Evolutionary conservation across 2,113 vertebrate genomes (phyloP).

Genomic region (Entelurus aequoreus): DNA sequence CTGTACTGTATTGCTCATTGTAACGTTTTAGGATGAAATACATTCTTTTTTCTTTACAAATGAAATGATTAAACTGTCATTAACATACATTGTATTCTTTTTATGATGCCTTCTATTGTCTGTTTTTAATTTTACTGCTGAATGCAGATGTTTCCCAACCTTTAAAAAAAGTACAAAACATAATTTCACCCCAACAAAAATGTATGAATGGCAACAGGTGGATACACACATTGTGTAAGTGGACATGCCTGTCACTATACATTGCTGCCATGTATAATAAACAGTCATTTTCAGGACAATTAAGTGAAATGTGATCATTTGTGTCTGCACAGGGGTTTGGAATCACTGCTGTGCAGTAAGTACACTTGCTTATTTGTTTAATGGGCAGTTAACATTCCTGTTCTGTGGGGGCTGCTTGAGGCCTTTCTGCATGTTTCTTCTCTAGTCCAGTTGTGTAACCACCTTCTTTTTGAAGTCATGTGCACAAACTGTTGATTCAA

Average conservation of each 20-base stretch:
- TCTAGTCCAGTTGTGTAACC: constrained; percentile 37
- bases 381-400: constrained; percentile 50
- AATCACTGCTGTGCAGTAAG: constrained; percentile 5
- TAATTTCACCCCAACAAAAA: too few species aligned
- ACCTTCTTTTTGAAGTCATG: constrained; percentile 3
- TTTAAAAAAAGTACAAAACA: too few species aligned
- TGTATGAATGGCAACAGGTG: too few species aligned
- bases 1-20: background rate
- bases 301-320: too few species aligned
- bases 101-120: constrained; percentile 18
- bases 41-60: background rate
- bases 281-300: too few species aligned
- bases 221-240: too few species aligned
- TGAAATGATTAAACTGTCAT: background rate
- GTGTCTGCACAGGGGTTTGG: too few species aligned
- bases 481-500: constrained; percentile 5
- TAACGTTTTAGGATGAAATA: background rate
- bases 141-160: background rate
- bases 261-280: too few species aligned
- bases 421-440: constrained; percentile 31
- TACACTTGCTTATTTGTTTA: constrained; percentile 47
- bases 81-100: background rate
- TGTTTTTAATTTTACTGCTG: background rate
- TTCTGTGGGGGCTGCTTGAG: constrained; percentile 27
- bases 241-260: too few species aligned